phyloP scores from a whole-genome alignment of 2,113 vertebrate genomes.

The Ellobius talpinus region DNA sequence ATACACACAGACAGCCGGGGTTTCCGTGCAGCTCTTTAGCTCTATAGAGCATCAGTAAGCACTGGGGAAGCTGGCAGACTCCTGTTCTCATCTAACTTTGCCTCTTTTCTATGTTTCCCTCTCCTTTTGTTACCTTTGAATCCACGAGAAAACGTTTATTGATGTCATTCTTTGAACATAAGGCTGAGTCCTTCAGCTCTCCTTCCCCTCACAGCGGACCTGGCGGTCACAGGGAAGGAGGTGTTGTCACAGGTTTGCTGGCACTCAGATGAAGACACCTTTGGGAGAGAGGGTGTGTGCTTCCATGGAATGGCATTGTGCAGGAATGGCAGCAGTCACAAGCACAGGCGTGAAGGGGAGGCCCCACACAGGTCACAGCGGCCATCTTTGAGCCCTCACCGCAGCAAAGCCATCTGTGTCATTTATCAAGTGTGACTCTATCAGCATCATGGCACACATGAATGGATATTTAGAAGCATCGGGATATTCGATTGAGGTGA shows the following conservation, averaged over 20 bases:
- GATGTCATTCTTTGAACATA: neutral
- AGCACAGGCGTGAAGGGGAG: too few species aligned
- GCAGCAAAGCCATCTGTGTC: too few species aligned
- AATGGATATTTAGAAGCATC: neutral
- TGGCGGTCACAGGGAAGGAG: neutral
- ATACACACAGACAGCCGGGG: conserved; percentile 42
- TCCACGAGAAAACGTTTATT: neutral
- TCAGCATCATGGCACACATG: too few species aligned
- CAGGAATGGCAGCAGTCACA: neutral
- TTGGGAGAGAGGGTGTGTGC: neutral
- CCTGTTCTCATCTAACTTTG: neutral
- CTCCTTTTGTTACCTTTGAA: neutral
- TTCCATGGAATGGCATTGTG: neutral
- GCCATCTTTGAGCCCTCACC: neutral
- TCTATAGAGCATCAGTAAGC: neutral
- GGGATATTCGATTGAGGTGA: too few species aligned
- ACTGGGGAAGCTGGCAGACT: neutral
- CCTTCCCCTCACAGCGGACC: neutral
- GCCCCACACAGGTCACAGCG: neutral
- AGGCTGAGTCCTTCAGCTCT: neutral
- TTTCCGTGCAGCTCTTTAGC: neutral
- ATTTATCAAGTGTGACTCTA: neutral
- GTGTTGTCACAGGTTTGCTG: conserved; percentile 70
- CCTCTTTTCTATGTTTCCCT: neutral
- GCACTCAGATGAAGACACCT: neutral